Percentiles rank a stretch among this genome's conserved stretches.
Evolutionary conservation across 2,888 invertebrate genomes (phyloP).

Genomic region (Trichogramma dendrolimi): DNA sequence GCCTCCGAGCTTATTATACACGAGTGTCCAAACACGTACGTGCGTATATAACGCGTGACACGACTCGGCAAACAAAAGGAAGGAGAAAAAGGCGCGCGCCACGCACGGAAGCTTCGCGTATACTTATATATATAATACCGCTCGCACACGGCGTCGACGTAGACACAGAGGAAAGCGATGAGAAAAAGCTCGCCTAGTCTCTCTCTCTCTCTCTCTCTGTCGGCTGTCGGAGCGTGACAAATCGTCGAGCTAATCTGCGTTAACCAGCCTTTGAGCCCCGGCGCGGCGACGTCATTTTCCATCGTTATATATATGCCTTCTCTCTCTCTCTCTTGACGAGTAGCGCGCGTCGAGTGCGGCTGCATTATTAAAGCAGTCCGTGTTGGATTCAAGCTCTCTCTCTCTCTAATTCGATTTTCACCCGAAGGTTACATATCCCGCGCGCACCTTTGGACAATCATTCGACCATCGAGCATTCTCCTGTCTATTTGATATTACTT

Average conservation of each 20-base stretch:
- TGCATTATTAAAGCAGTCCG: too few species aligned
- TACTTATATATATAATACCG: not conserved
- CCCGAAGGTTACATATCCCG: not conserved
- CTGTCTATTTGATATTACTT: not conserved
- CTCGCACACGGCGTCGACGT: too few species aligned
- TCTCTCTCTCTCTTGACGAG: constrained; percentile 43
- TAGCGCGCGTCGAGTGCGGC: constrained; percentile 1
- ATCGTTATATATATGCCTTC: constrained; percentile 21
- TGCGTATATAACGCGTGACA: too few species aligned
- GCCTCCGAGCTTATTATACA: too few species aligned
- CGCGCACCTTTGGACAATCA: constrained; percentile 7
- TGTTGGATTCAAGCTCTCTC: too few species aligned
- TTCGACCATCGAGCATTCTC: constrained; percentile 5
- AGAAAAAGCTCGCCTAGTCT: constrained; percentile 7
- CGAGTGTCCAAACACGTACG: too few species aligned
- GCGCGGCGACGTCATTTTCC: constrained; percentile 40
- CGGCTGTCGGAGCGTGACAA: constrained; percentile 50
- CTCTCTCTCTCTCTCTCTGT: too few species aligned
- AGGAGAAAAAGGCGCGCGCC: constrained; percentile 20
- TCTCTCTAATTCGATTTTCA: constrained; percentile 14
- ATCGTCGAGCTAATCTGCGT: constrained; percentile 50
- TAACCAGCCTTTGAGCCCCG: constrained; percentile 48
- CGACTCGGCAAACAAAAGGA: constrained; percentile 15
- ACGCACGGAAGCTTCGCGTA: too few species aligned
- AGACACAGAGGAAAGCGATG: not conserved